Evolutionary conservation across 2,888 invertebrate species (phyloP).

Genomic region (Pseudococcus longispinus): DNA sequence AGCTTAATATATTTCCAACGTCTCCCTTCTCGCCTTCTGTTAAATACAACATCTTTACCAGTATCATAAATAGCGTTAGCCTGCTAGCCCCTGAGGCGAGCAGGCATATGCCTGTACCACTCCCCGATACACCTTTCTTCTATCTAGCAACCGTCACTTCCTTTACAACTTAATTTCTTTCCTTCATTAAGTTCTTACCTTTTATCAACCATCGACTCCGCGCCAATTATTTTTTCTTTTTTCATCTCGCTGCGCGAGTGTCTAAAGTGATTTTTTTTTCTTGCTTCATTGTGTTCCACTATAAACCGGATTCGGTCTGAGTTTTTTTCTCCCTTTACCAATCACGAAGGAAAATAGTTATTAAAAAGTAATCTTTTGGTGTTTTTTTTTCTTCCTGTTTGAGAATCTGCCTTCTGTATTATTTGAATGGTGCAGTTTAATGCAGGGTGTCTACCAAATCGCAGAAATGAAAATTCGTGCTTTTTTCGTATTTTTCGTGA

Average conservation of each 20-base stretch:
- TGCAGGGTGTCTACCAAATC: no score
- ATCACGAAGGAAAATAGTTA: not conserved
- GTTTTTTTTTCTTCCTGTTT: not conserved
- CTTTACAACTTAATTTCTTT: conserved; percentile 55
- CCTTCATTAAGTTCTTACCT: conserved; percentile 53
- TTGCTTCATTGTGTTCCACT: not conserved
- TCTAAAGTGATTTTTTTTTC: conserved; percentile 46
- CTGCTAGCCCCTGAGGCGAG: conserved; percentile 39
- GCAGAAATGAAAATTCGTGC: no score
- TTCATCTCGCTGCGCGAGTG: conserved; percentile 32
- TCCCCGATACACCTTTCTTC: not conserved
- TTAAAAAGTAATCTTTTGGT: not conserved
- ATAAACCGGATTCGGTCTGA: not conserved
- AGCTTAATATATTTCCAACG: not conserved
- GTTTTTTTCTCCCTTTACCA: not conserved
- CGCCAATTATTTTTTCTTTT: conserved; percentile 53
- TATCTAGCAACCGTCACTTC: conserved; percentile 51
- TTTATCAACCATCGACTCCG: conserved; percentile 49
- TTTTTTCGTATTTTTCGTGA: no score
- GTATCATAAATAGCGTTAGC: conserved; percentile 52
- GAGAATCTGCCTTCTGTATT: no score
- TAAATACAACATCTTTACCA: conserved; percentile 13
- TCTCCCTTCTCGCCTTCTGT: conserved; percentile 17
- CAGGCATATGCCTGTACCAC: conserved; percentile 31
- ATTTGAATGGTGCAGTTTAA: no score